These are phyloP conservation scores for Aurelia aurita DNA, from an alignment of 30 jellyfish, hydroid and myxozoan species.

Conservation along the genomic window DNA sequence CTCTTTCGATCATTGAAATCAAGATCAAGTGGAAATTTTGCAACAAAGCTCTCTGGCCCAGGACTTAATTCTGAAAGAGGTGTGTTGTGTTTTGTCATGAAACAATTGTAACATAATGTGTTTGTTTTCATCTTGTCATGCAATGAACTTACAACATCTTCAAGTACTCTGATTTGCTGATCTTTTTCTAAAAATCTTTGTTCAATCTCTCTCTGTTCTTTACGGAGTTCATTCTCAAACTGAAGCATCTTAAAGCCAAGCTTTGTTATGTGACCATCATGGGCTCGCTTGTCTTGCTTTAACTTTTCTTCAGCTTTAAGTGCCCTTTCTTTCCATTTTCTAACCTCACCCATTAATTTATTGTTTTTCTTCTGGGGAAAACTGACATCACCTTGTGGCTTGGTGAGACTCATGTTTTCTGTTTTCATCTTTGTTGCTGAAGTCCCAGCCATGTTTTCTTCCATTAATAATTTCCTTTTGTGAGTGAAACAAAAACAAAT, in stretches of 20 bases:
- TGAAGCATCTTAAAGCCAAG: slow-evolving; percentile 72
- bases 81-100: slow-evolving; percentile 40
- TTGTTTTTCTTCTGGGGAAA: slow-evolving; percentile 27
- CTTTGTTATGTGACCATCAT: slow-evolving; percentile 30
- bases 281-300: slow-evolving; percentile 36
- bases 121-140: slow-evolving; percentile 45
- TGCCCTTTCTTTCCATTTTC: slow-evolving; percentile 43
- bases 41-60: slow-evolving; percentile 30
- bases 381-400: slow-evolving; percentile 37
- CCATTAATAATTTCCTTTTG: background rate
- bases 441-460: background rate
- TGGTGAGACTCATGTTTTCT: slow-evolving; percentile 1
- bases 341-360: slow-evolving; percentile 19
- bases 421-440: slow-evolving; percentile 4
- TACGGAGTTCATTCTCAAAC: slow-evolving; percentile 68
- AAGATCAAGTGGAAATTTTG: slow-evolving; percentile 63
- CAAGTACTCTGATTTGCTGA: slow-evolving; percentile 34
- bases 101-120: slow-evolving; percentile 58
- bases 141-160: slow-evolving; percentile 49
- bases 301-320: slow-evolving; percentile 18
- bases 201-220: slow-evolving; percentile 69
- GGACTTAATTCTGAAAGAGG: slow-evolving; percentile 24
- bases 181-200: slow-evolving; percentile 56
- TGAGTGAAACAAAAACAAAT: too few relatives aligned
- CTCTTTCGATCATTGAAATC: slow-evolving; percentile 41